phyloP scores from a whole-genome alignment of 2,888 invertebrate species.

The Anoncus sp. region DNA sequence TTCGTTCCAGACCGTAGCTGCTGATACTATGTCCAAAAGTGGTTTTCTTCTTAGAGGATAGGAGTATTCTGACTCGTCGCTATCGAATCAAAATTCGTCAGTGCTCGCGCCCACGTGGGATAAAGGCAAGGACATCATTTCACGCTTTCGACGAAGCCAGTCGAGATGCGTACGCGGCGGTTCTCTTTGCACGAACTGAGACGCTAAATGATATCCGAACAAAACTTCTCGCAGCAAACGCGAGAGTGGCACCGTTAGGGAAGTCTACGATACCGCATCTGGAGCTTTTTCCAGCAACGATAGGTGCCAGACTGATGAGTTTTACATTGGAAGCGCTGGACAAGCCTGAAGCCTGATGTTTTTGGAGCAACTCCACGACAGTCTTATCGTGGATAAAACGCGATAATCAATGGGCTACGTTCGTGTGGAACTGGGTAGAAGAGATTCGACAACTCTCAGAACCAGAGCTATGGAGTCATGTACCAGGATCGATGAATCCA shows the following conservation, averaged over 20 bases:
- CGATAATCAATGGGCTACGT: constrained; percentile 69
- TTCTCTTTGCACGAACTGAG: constrained; percentile 64
- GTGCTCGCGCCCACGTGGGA: constrained; percentile 61
- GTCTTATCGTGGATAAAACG: too few species aligned
- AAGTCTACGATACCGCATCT: constrained; percentile 72
- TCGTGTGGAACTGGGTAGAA: constrained; percentile 71
- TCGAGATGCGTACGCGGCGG: constrained; percentile 69
- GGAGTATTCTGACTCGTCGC: constrained; percentile 57
- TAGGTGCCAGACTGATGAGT: constrained; percentile 68
- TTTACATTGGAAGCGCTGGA: too few species aligned
- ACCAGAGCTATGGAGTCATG: constrained; percentile 68
- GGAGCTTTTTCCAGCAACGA: constrained; percentile 72
- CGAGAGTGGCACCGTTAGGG: constrained; percentile 71
- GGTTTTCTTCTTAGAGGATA: constrained; percentile 66
- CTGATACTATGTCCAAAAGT: constrained; percentile 48
- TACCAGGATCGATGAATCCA: constrained; percentile 74
- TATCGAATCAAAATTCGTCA: constrained; percentile 37
- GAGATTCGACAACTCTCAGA: constrained; percentile 69
- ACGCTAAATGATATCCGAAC: constrained; percentile 52
- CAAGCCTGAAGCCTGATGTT: too few species aligned
- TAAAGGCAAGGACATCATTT: constrained; percentile 56
- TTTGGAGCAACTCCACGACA: constrained; percentile 72
- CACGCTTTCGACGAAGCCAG: constrained; percentile 73
- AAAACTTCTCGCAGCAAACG: constrained; percentile 68
- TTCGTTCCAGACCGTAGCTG: constrained; percentile 41